Conservation (phyloP, 1,140 invertebrate genomes). For the Eurosta solidaginis region DNA sequence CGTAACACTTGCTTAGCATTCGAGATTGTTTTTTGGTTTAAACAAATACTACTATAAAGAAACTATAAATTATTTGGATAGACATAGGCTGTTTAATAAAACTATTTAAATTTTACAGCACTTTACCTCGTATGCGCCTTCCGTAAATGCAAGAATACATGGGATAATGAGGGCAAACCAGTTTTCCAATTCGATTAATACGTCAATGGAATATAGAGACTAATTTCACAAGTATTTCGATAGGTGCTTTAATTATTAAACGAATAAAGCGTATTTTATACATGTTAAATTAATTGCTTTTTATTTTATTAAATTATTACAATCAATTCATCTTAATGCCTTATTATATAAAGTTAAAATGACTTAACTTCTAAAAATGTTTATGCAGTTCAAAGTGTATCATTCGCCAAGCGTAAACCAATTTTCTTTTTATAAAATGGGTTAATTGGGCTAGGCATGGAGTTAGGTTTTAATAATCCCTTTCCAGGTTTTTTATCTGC, state of each 20-base stretch:
- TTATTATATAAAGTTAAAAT: slow-evolving; percentile 28
- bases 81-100: too few species aligned
- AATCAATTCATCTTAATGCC: not conserved
- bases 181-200: slow-evolving; percentile 60
- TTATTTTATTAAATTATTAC: not conserved
- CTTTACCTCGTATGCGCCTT: slow-evolving; percentile 86
- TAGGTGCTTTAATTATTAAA: not conserved
- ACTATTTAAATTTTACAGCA: slow-evolving; percentile 77
- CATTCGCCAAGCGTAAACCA: slow-evolving; percentile 47
- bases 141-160: slow-evolving; percentile 73
- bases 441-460: slow-evolving; percentile 73
- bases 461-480: slow-evolving; percentile 71
- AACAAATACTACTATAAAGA: too few species aligned
- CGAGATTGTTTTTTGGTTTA: too few species aligned
- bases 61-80: too few species aligned
- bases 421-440: slow-evolving; percentile 71
- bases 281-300: not conserved
- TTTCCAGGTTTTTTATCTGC: slow-evolving; percentile 68
- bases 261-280: not conserved
- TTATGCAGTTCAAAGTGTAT: slow-evolving; percentile 40
- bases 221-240: not conserved
- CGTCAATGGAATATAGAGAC: too few species aligned
- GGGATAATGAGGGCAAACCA: slow-evolving; percentile 68
- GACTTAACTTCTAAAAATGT: slow-evolving; percentile 26
- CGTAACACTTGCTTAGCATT: too few species aligned